Percentiles rank a stretch among this genome's conserved stretches.
Conservation (phyloP, 2,797 vertebrate species). For the Gymnodraco acuticeps region DNA sequence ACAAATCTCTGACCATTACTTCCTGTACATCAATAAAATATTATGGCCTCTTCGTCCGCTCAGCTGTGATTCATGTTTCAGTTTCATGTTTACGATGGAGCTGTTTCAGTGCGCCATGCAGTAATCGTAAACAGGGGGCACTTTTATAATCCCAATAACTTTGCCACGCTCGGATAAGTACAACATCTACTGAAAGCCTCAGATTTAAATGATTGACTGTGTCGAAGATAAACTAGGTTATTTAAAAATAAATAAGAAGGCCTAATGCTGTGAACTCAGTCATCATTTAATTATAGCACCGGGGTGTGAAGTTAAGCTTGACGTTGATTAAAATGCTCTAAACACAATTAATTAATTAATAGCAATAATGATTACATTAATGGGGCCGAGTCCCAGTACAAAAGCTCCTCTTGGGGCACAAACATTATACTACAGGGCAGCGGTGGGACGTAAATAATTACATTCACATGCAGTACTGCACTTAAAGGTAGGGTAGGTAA, state of each 20-base stretch:
- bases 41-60: slow-evolving; percentile 43
- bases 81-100: slow-evolving; percentile 32
- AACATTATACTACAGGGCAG: slow-evolving; percentile 7
- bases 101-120: slow-evolving; percentile 30
- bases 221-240: slow-evolving; percentile 67
- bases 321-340: slow-evolving; percentile 68
- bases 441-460: slow-evolving; percentile 26
- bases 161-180: slow-evolving; percentile 46
- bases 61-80: slow-evolving; percentile 53
- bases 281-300: slow-evolving; percentile 61
- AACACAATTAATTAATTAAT: slow-evolving; percentile 77
- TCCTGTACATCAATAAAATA: slow-evolving; percentile 52
- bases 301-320: slow-evolving; percentile 69
- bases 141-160: slow-evolving; percentile 69
- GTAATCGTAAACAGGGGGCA: slow-evolving; percentile 56
- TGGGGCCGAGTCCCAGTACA: slow-evolving; percentile 34
- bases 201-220: slow-evolving; percentile 42
- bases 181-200: slow-evolving; percentile 62
- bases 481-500: too few relatives aligned
- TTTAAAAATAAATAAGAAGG: slow-evolving; percentile 50
- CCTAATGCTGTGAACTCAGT: slow-evolving; percentile 44
- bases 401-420: too few relatives aligned
- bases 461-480: too few relatives aligned
- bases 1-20: slow-evolving; percentile 33
- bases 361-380: slow-evolving; percentile 65